phyloP scores from a whole-genome alignment of 2,797 vertebrate genomes.

The Cetoscarus ocellatus region DNA sequence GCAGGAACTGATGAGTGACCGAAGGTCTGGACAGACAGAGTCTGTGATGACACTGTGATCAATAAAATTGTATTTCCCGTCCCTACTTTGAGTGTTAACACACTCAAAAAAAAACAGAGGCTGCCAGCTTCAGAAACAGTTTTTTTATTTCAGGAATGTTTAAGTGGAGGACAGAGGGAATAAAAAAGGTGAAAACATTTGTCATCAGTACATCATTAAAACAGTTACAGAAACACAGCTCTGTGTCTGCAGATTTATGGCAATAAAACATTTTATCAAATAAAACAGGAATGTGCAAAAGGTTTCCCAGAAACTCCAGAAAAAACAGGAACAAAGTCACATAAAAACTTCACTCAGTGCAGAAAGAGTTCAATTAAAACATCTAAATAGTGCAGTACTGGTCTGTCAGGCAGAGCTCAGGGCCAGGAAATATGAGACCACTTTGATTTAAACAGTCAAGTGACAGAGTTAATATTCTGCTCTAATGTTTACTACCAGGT shows the following conservation, averaged over 20 bases:
- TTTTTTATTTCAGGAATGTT: constrained; percentile 57
- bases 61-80: no score
- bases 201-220: constrained; percentile 4
- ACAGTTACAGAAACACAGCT: constrained; percentile 36
- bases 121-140: neutral
- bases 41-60: no score
- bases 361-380: constrained; percentile 5
- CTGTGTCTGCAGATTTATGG: neutral
- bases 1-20: no score
- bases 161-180: constrained; percentile 5
- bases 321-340: neutral
- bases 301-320: neutral
- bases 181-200: no score
- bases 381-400: constrained; percentile 9
- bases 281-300: constrained; percentile 28
- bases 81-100: no score
- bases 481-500: no score
- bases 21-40: no score
- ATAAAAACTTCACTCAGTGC: constrained; percentile 46
- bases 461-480: no score
- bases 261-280: neutral
- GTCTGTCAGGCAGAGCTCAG: no score
- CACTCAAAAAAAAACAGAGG: no score
- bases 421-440: no score
- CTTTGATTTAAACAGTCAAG: no score